Conservation (phyloP, 30 jellyfish, hydroid and myxozoan genomes). For the Pseudorhiza aurosa region DNA sequence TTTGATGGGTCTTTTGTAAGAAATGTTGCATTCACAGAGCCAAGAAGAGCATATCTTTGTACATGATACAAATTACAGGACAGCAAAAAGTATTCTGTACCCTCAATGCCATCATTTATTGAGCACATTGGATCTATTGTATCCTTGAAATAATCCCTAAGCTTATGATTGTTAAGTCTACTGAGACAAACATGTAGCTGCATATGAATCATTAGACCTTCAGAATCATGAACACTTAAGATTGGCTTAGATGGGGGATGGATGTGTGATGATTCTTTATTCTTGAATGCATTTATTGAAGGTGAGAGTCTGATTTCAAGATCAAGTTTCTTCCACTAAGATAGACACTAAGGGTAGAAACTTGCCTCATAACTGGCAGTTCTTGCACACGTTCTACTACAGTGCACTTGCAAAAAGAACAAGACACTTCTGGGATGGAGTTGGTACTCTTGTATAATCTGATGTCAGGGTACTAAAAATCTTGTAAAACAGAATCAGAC, state of each 20-base stretch:
- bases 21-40: slow-evolving; percentile 8
- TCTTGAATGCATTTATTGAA: background rate
- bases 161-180: background rate
- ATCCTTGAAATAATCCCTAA: slow-evolving; percentile 8
- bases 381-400: slow-evolving; percentile 5
- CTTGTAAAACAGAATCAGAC: slow-evolving; percentile 5
- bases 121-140: slow-evolving; percentile 19
- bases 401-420: slow-evolving; percentile 1
- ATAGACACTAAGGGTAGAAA: background rate
- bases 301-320: slow-evolving; percentile 1
- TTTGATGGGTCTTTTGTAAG: slow-evolving; percentile 9
- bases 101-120: slow-evolving; percentile 1
- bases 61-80: too few species aligned
- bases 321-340: background rate
- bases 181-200: slow-evolving; percentile 29
- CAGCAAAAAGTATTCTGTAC: slow-evolving; percentile 1
- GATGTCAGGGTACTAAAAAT: background rate
- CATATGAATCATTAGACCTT: slow-evolving; percentile 5
- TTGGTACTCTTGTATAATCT: slow-evolving; percentile 15
- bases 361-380: slow-evolving; percentile 1
- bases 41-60: background rate
- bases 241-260: background rate
- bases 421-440: slow-evolving; percentile 2
- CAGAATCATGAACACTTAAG: background rate
- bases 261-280: background rate